These are phyloP conservation scores for Brachyistius frenatus DNA, from an alignment of 2,113 vertebrate genomes.

Conservation along the genomic window DNA sequence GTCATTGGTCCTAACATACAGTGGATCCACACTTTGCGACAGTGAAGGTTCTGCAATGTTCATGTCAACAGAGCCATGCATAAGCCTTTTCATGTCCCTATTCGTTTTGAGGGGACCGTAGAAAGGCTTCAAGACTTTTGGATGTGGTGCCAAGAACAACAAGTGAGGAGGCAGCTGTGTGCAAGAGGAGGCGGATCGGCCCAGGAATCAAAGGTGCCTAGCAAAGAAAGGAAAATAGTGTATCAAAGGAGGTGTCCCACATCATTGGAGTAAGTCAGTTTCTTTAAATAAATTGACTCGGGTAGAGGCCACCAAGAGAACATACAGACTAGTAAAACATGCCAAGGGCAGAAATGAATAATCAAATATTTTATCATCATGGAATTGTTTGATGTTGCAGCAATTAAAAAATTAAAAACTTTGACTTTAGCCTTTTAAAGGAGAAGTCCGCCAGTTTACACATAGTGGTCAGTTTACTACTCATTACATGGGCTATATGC, in stretches of 20 bases:
- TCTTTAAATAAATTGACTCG: conserved; percentile 78
- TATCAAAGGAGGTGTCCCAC: conserved; percentile 76
- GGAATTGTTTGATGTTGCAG: conserved; percentile 10
- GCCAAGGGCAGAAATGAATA: conserved; percentile 14
- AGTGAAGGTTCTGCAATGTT: conserved; percentile 70
- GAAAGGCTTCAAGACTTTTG: conserved; percentile 80
- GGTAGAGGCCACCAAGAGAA: conserved; percentile 63
- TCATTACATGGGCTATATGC: background rate
- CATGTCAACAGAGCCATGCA: conserved; percentile 65
- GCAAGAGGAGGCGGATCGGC: conserved; percentile 77
- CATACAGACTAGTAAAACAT: conserved; percentile 36
- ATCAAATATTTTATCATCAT: conserved; percentile 38
- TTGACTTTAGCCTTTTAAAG: background rate
- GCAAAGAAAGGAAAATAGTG: conserved; percentile 77
- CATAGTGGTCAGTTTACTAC: background rate
- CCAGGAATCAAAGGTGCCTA: conserved; percentile 83
- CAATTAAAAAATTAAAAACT: conserved; percentile 19
- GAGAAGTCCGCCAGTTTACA: background rate
- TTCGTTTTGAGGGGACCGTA: conserved; percentile 74
- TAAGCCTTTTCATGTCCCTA: conserved; percentile 77
- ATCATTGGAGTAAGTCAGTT: conserved; percentile 76
- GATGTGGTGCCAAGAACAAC: conserved; percentile 82
- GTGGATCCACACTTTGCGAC: conserved; percentile 49
- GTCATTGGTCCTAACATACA: conserved; percentile 33
- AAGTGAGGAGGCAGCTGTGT: conserved; percentile 82